Percentiles rank a stretch among this genome's conserved stretches.
Evolutionary conservation across 2,888 invertebrate genomes (phyloP).

Genomic region (Rhorus exstirpatorius): DNA sequence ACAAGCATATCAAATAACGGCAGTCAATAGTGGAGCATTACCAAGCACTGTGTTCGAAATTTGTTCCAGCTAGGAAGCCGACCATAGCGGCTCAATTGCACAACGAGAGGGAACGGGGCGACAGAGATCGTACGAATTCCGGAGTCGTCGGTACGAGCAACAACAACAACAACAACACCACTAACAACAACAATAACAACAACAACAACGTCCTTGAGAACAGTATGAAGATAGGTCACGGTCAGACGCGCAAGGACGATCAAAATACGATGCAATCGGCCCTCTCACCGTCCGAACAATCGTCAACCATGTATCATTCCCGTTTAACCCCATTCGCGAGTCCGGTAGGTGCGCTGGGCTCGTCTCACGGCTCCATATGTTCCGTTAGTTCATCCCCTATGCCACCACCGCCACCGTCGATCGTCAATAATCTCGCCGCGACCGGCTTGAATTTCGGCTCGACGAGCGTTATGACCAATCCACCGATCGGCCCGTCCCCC

Average conservation of each 20-base stretch:
- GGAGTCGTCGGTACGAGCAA: slow-evolving; percentile 74
- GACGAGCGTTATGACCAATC: slow-evolving; percentile 73
- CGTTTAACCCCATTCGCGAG: slow-evolving; percentile 78
- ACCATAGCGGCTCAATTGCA: slow-evolving; percentile 87
- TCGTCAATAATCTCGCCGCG: slow-evolving; percentile 76
- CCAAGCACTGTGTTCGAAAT: slow-evolving; percentile 85
- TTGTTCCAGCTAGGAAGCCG: slow-evolving; percentile 89
- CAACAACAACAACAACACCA: slow-evolving; percentile 67
- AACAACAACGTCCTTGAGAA: slow-evolving; percentile 58
- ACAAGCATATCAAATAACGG: too few relatives aligned
- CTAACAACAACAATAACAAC: slow-evolving; percentile 52
- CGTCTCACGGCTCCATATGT: slow-evolving; percentile 78
- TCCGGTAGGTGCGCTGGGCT: slow-evolving; percentile 77
- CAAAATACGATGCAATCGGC: slow-evolving; percentile 54
- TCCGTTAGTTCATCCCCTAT: slow-evolving; percentile 79
- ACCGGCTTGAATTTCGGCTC: slow-evolving; percentile 77
- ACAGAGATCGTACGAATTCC: slow-evolving; percentile 85
- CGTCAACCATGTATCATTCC: slow-evolving; percentile 76
- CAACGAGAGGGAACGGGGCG: slow-evolving; percentile 86
- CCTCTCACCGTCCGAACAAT: slow-evolving; percentile 55
- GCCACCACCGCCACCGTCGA: slow-evolving; percentile 77
- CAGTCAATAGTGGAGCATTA: slow-evolving; percentile 81
- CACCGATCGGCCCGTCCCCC: slow-evolving; percentile 79
- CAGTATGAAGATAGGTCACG: slow-evolving; percentile 74
- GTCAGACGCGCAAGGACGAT: slow-evolving; percentile 80